phyloP scores from a whole-genome alignment of 2,888 invertebrate genomes.

The Drosophila putrida region DNA sequence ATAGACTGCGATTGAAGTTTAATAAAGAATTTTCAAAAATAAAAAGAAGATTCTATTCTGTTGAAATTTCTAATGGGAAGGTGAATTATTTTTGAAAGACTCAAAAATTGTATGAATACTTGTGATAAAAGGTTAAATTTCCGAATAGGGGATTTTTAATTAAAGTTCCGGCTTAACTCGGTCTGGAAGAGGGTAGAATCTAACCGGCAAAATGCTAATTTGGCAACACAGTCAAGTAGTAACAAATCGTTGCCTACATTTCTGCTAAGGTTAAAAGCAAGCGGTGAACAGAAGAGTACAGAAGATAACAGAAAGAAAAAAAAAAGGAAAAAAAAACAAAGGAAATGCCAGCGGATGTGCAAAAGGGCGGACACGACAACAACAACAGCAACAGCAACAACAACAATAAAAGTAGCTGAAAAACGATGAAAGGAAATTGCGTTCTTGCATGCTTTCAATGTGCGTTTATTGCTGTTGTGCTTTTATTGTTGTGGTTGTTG shows the following conservation, averaged over 20 bases:
- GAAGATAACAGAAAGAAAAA: background rate
- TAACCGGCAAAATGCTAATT: too few species aligned
- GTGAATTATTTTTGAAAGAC: too few species aligned
- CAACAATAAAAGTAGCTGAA: conserved; percentile 28
- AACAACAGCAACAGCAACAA: conserved; percentile 28
- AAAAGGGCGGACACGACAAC: conserved; percentile 41
- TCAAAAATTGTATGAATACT: too few species aligned
- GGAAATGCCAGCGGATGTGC: conserved; percentile 54
- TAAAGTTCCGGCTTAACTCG: too few species aligned
- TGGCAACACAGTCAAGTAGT: background rate
- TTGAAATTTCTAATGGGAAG: too few species aligned
- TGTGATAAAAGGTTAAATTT: too few species aligned
- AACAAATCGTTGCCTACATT: conserved; percentile 51
- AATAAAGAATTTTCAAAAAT: too few species aligned
- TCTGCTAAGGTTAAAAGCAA: conserved; percentile 27
- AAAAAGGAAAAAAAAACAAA: conserved; percentile 34
- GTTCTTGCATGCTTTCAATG: conserved; percentile 59
- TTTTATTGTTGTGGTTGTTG: conserved; percentile 29
- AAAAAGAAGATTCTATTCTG: too few species aligned
- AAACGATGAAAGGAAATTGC: conserved; percentile 58
- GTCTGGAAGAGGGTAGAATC: too few species aligned
- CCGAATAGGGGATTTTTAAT: too few species aligned
- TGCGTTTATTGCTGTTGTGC: conserved; percentile 23
- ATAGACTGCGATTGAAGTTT: too few species aligned
- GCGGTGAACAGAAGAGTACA: background rate